Evolutionary conservation across 2,797 vertebrate genomes (phyloP), one percentile per base, ranked within the genome.

Genomic region (Cirrhinus molitorella): DNA sequence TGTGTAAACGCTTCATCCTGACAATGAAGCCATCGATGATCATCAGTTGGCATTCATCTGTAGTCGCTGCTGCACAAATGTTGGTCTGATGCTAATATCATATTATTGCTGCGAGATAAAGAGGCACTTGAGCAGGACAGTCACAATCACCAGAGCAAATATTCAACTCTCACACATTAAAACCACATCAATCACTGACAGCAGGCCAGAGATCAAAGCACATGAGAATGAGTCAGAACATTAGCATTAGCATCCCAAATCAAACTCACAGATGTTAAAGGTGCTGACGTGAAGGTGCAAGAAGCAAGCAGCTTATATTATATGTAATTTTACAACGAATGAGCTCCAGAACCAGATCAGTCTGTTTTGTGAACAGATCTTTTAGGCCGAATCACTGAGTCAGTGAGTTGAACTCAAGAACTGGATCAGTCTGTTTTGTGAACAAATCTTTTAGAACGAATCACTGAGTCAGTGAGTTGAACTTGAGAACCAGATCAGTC

Each of bases 21-120:
- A 80, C 65, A 70, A 80, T 70, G 65, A 80, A 16, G 47, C 51
- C 67, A 25, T 40, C 28, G 31, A 68, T 80, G 49, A 68, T 57
- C 14, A 70, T 70, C 66, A 80, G 57, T 57, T 70, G 51, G n/a
- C 55, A 79, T 80, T 80, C 66, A 80, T 80, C 51, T 40, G 17
- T 45, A 63, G 74, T 43, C 10, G 40, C 17, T 11, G 31, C 63
- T 67, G 45, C 78, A 43, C 49, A 70, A 80, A 68, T 68, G 45
- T 55, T 21, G 49, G 47, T 68, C 34, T 59, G 66, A 80, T 80
- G 78, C 16, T 80, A 80, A 80, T 68, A 79, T 68, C n/a, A n/a
- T 63, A 68, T 68, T 65, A 68, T 68, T 34, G 8, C 78, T 68
- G 47, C 3, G 31, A 79, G 61, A 79, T 68, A 67, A 80, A 80